These are phyloP conservation scores for Yoshiicerus persimilis DNA, from an alignment of 1,140 invertebrate species.

Conservation along the genomic window DNA sequence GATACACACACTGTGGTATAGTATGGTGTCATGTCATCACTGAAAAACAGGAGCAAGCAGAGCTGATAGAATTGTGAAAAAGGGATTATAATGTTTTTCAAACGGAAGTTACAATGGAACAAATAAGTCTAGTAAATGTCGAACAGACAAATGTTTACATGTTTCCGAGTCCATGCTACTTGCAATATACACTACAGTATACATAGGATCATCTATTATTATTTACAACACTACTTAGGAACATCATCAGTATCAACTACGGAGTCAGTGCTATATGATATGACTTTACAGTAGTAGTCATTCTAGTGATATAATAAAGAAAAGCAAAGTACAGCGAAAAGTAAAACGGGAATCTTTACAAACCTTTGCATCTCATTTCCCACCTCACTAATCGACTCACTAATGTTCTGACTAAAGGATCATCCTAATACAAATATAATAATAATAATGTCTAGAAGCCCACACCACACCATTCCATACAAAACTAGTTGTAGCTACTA, in stretches of 20 bases:
- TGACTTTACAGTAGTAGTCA: too few species aligned
- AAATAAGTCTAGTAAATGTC: neutral
- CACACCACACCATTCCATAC: too few species aligned
- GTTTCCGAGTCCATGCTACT: neutral
- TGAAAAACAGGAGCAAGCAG: neutral
- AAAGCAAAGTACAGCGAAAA: neutral
- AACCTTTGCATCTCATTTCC: neutral
- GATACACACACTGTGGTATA: too few species aligned
- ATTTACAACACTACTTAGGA: neutral
- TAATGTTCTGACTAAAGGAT: neutral
- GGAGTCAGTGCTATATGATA: neutral
- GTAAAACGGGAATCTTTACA: constrained; percentile 2
- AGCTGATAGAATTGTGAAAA: neutral
- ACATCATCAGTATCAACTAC: neutral
- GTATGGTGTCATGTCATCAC: neutral
- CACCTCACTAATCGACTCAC: constrained; percentile 5
- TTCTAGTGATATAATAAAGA: neutral
- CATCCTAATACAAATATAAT: neutral
- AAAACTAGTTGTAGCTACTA: neutral
- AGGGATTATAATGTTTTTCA: neutral
- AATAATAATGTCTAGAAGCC: neutral
- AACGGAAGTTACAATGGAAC: neutral
- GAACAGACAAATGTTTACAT: neutral
- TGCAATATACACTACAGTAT: neutral
- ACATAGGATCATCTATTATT: neutral